Evolutionary conservation across 1,140 invertebrate species (phyloP), one percentile per base, ranked within the genome.

Genomic region (Micrasema minimum): DNA sequence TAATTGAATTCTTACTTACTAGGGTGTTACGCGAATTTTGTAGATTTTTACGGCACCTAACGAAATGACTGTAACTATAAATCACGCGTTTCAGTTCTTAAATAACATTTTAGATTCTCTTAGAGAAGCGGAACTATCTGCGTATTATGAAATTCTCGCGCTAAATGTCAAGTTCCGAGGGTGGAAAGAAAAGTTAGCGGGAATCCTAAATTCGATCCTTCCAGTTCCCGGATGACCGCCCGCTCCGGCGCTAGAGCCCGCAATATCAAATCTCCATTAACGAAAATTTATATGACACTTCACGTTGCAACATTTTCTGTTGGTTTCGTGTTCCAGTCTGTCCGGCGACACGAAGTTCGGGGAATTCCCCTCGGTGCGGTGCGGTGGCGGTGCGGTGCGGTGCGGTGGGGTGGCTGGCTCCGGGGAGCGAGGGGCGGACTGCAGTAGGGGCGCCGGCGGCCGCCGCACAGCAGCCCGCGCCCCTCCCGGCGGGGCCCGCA

Each of bases 231-330:
- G 26, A 31, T 31, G 26, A 7, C 26, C 26, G 26, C 26, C 51
- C 51, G 51, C n/a, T 31, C 23, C 50, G 2, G n/a, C n/a, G n/a
- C n/a, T n/a, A 2, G 22, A 31, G 20, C 45, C 51, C 22, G 51
- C 22, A 26, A 53, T 26, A 53, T 53, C 51, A 26, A 53, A 53
- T 53, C 51, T 53, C 51, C 51, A 53, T 31, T 53, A 26, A 53
- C 51, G 12, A 53, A 53, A 53, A 53, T 53, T 31, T 53, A 53
- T 53, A 53, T 26, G 51, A 53, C 51, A 53, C 51, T 53, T 31
- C 51, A n/a, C 51, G 51, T 26, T 12, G 10, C 20, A 14, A 48
- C 45, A 48, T 48, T 48, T 48, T 48, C 45, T 26, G 23, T 53
- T 53, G 26, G 51, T 53, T 53, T 35, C 14, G 14, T 31, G 51